Evolutionary conservation across 2,888 invertebrate species (phyloP).

Genomic region (Agrochola macilenta): DNA sequence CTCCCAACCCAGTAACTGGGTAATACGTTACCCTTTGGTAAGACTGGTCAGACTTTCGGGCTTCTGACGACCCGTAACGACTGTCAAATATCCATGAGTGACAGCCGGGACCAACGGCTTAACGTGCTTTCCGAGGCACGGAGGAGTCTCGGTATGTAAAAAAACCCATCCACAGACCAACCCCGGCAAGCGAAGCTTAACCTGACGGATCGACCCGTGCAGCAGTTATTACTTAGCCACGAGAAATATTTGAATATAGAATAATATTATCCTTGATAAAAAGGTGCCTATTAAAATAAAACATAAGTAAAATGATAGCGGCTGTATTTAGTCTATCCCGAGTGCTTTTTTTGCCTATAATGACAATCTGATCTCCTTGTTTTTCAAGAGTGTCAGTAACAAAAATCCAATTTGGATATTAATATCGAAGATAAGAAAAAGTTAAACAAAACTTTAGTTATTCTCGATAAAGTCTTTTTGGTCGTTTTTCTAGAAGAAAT

Average conservation of each 20-base stretch:
- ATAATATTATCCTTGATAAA: too few species aligned
- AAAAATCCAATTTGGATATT: constrained; percentile 1
- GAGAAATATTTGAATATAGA: too few species aligned
- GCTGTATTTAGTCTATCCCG: not conserved
- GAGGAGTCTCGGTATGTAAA: too few species aligned
- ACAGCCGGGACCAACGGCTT: not conserved
- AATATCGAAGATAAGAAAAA: not conserved
- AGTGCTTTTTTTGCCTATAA: not conserved
- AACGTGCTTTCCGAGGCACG: too few species aligned
- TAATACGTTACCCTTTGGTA: not conserved
- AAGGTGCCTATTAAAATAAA: too few species aligned
- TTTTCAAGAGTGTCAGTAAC: constrained; percentile 8
- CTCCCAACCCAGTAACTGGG: not conserved
- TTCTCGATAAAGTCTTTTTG: not conserved
- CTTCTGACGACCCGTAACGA: too few species aligned
- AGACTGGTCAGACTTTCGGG: not conserved
- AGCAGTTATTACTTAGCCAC: not conserved
- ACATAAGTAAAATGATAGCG: not conserved
- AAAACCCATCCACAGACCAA: too few species aligned
- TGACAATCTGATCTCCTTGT: constrained; percentile 18
- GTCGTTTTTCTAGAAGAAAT: not conserved
- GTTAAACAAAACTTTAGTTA: not conserved
- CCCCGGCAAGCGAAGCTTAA: not conserved
- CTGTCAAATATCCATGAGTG: not conserved
- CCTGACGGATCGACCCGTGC: not conserved